phyloP scores from a whole-genome alignment of 35 echinoderm and acorn worm genomes.

The Apostichopus parvimensis region DNA sequence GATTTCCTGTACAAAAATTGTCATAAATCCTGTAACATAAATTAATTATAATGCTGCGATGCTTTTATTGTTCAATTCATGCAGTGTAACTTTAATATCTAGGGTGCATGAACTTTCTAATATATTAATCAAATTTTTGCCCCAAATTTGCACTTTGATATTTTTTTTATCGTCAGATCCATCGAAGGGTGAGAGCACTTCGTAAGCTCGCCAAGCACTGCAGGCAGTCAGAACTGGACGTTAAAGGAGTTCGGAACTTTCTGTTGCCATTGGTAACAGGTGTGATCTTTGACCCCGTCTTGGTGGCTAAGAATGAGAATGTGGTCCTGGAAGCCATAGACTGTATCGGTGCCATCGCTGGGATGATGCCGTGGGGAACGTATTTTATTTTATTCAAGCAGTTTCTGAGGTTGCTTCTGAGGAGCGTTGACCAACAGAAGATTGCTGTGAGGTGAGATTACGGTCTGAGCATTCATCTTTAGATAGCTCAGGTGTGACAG shows the following conservation, averaged over 20 bases:
- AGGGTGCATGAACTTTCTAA: too few relatives aligned
- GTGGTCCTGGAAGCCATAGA: slow-evolving; percentile 81
- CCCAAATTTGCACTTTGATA: neutral
- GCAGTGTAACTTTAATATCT: too few relatives aligned
- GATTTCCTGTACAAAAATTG: too few relatives aligned
- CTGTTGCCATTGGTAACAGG: slow-evolving; percentile 80
- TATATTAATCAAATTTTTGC: too few relatives aligned
- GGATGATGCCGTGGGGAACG: slow-evolving; percentile 74
- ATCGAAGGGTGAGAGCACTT: slow-evolving; percentile 84
- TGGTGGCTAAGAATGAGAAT: slow-evolving; percentile 74
- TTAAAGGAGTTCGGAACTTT: slow-evolving; percentile 65
- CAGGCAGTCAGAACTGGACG: slow-evolving; percentile 54
- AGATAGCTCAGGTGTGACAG: too few relatives aligned
- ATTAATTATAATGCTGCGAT: too few relatives aligned
- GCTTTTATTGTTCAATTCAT: too few relatives aligned
- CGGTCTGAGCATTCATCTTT: too few relatives aligned
- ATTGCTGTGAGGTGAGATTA: slow-evolving; percentile 77
- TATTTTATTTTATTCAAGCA: slow-evolving; percentile 80
- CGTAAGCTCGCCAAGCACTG: slow-evolving; percentile 73
- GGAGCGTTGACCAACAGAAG: slow-evolving; percentile 75
- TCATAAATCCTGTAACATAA: too few relatives aligned
- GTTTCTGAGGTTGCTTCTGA: slow-evolving; percentile 81
- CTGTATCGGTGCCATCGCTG: slow-evolving; percentile 83
- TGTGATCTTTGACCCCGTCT: slow-evolving; percentile 80
- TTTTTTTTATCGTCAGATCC: slow-evolving; percentile 62